Base-by-base conservation (phyloP, 2,113 vertebrate genomes). In the Tautogolabrus adspersus region DNA sequence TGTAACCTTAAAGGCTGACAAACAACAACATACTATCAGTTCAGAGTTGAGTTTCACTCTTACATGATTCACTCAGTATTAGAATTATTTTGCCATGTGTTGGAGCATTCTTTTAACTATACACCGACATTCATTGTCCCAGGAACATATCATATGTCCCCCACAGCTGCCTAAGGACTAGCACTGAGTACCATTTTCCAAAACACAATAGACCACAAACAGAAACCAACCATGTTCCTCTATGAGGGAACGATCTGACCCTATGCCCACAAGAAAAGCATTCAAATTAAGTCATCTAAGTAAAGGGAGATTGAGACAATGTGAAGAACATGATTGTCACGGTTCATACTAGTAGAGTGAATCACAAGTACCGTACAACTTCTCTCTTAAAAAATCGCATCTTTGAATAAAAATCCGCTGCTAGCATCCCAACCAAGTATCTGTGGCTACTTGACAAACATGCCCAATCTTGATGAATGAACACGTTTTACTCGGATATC, bases 111-210 rank as follows among this genome's bases (percentile, higher is more conserved):
- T 57, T 61, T 76, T 37, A 26, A 47, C 26, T 57, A 42, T 37
- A 79, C 10, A 46, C 13, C 63, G 6, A 6, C 30, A 38, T 52
- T 37, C 57, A 38, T 66, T 40, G 58, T 85, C 66, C 74, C 70
- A 71, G 42, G 49, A 76, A 61, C 70, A 71, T 86, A 74, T 91
- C 82, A 90, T 75, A 90, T 93, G 74, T 91, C 89, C 86, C 26
- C 60, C 87, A 82, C 91, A 89, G 88, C 87, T 87, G 87, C 64
- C 64, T 75, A 66, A 71, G 42, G 72, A 59, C 72, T n/a, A 38
- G 49, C 68, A 72, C 22, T 23, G 38, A 63, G 22, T 79, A 64
- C 70, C 66, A 75, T 84, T 83, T 84, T 87, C 83, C 75, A 78
- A 74, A 83, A 91, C 87, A 91, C 82, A 92, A 84, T 73, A 37